Percentiles rank a stretch among this genome's conserved stretches.
Conservation (phyloP, 2,797 vertebrate genomes). For the Serranus cabrilla region DNA sequence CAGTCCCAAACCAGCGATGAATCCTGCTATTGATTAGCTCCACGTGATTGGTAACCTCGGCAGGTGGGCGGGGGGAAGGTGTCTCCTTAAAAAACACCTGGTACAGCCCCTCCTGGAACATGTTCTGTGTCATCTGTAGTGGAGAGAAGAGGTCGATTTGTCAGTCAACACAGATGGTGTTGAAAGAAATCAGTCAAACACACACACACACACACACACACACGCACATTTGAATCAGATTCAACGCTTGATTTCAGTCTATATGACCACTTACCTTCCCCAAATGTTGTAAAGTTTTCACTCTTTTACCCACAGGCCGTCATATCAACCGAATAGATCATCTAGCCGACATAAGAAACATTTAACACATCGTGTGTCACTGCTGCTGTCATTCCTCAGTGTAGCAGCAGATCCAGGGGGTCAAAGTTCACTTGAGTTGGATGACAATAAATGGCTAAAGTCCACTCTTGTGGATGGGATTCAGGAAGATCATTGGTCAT, state of each 20-base stretch:
- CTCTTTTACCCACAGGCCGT: conserved; percentile 31
- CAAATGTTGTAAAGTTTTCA: conserved; percentile 13
- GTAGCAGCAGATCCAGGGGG: conserved; percentile 5
- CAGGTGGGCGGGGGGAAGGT: conserved; percentile 8
- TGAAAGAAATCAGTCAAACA: not conserved
- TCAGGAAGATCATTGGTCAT: conserved; percentile 28
- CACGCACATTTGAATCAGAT: not conserved
- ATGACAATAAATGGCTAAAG: conserved; percentile 65
- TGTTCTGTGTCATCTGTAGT: conserved; percentile 82
- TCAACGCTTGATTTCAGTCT: conserved; percentile 6
- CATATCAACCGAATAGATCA: conserved; percentile 21
- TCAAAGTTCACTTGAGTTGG: conserved; percentile 68
- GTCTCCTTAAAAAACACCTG: conserved; percentile 82
- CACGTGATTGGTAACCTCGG: conserved; percentile 11
- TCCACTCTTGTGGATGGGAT: conserved; percentile 55
- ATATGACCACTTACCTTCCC: conserved; percentile 51
- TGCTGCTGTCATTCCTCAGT: conserved; percentile 19
- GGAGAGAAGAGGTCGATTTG: not conserved
- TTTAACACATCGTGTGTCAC: conserved; percentile 10
- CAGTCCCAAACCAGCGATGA: conserved; percentile 83
- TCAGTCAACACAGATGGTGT: not conserved
- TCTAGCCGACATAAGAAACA: conserved; percentile 11
- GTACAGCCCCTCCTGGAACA: conserved; percentile 87
- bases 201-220: not conserved
- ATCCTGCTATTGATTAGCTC: conserved; percentile 77